Evolutionary conservation across 2,888 invertebrate genomes (phyloP).

Genomic region (Drosophila picticornis): DNA sequence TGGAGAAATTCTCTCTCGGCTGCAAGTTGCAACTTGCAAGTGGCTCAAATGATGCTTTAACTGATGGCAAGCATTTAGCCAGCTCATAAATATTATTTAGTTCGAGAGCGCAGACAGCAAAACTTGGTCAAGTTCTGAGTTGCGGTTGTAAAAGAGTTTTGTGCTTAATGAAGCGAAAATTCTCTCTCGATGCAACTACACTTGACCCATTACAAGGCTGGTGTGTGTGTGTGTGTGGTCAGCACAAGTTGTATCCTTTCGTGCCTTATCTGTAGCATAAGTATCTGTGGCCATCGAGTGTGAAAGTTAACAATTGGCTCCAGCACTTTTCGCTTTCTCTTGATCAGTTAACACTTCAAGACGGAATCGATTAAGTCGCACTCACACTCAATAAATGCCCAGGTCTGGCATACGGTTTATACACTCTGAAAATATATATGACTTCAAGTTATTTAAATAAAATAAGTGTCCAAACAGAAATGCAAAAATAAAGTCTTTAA

Average conservation of each 20-base stretch:
- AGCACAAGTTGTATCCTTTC: slow-evolving; percentile 64
- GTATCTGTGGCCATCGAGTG: slow-evolving; percentile 58
- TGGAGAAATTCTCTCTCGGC: slow-evolving; percentile 5
- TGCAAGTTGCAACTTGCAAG: slow-evolving; percentile 16
- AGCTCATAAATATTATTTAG: slow-evolving; percentile 72
- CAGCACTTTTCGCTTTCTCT: slow-evolving; percentile 53
- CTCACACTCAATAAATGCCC: slow-evolving; percentile 8
- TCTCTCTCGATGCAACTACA: slow-evolving; percentile 25
- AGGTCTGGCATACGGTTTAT: neutral
- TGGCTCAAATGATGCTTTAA: slow-evolving; percentile 20
- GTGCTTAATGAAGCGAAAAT: slow-evolving; percentile 60
- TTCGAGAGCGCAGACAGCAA: slow-evolving; percentile 8
- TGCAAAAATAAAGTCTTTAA: too few relatives aligned
- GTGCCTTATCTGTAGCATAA: slow-evolving; percentile 45
- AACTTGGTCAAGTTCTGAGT: slow-evolving; percentile 44
- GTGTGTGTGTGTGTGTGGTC: slow-evolving; percentile 27
- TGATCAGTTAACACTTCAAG: slow-evolving; percentile 35
- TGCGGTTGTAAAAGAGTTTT: slow-evolving; percentile 48
- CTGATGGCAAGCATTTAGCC: slow-evolving; percentile 51
- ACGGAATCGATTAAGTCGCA: slow-evolving; percentile 20
- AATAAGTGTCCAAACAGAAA: too few relatives aligned
- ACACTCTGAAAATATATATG: neutral
- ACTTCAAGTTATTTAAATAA: too few relatives aligned
- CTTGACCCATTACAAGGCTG: slow-evolving; percentile 37
- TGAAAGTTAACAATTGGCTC: slow-evolving; percentile 59